Base-by-base conservation (phyloP, 2,113 vertebrate genomes). In the Martes martes region DNA sequence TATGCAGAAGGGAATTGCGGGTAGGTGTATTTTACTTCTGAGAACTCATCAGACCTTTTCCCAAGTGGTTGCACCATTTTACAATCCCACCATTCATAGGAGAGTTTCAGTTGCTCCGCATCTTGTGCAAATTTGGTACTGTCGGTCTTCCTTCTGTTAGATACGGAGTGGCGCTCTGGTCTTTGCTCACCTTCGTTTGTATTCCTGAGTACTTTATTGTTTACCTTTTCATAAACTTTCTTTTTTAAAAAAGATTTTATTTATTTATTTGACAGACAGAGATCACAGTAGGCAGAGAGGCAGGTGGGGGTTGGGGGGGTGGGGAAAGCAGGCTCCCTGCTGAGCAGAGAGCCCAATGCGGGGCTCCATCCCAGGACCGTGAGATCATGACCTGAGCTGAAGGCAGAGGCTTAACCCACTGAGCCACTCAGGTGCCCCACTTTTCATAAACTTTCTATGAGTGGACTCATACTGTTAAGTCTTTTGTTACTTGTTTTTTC, bases 241-340 rank as follows among this genome's bases (percentile, higher is more conserved):
- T 33, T 55, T 55, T 16, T 52, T 55, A 18, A 1, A 1, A 55
- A 55, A 18, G 52, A 55, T 55, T 55, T 55, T 18, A 55, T 55
- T 55, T 52, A 52, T 52, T 52, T 55, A 18, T 55, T 55, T 55
- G 16, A 55, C 52, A 52, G 52, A 52, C 50, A 55, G 52, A 55
- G 16, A 18, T 18, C 52, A 55, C 52, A 55, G 52, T 55, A 55
- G 52, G 52, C 16, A 55, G 52, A 55, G 52, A 18, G 52, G 52
- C 52, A 55, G 52, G 52, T 5, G 2, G 15, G 0, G 39, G 39
- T 39, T 39, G 39, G 52, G 1, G 52, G 1, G 15, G 52, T 0
- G 16, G 52, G 52, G 52, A 1, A 55, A 55, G 52, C 52, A 52
- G 52, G 15, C 52, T 55, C 52, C 16, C 52, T 5, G 16, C 52